phyloP scores from a whole-genome alignment of 2,888 invertebrate species.

The Harmothoe impar region DNA sequence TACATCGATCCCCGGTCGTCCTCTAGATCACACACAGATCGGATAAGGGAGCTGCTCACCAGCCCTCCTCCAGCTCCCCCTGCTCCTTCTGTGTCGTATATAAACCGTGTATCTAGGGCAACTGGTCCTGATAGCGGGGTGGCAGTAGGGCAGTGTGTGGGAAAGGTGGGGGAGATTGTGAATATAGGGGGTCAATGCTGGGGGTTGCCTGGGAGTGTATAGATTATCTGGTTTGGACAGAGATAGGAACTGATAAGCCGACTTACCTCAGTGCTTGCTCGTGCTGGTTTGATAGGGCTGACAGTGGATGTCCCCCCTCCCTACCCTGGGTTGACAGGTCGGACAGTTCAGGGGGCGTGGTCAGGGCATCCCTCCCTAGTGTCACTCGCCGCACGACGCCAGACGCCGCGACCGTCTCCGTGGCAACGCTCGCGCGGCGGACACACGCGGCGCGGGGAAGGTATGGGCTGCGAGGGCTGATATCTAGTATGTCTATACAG shows the following conservation, averaged over 20 bases:
- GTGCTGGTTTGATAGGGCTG: not conserved
- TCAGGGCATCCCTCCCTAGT: conserved; percentile 53
- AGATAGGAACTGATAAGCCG: conserved; percentile 39
- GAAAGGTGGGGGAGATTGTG: not conserved
- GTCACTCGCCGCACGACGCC: conserved; percentile 32
- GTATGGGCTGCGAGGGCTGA: not conserved
- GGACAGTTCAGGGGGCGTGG: conserved; percentile 47
- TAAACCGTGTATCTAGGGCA: conserved; percentile 16
- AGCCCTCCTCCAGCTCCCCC: conserved; percentile 7
- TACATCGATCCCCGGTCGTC: conserved; percentile 25
- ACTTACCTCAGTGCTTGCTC: conserved; percentile 47
- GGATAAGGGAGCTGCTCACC: not conserved
- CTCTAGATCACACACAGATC: conserved; percentile 24
- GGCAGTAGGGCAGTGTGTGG: not conserved
- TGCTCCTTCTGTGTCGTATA: not conserved
- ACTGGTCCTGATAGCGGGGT: not conserved
- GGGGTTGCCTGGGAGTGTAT: not conserved
- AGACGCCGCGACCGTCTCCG: not conserved
- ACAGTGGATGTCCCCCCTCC: not conserved
- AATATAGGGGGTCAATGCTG: not conserved
- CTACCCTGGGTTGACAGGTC: conserved; percentile 36
- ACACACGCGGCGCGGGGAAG: not conserved
- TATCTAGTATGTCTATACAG: not conserved
- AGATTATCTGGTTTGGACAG: conserved; percentile 33
- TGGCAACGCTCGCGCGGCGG: conserved; percentile 26